Base-by-base conservation (phyloP, 2,797 vertebrate genomes). In the Peromyscus aztecus region DNA sequence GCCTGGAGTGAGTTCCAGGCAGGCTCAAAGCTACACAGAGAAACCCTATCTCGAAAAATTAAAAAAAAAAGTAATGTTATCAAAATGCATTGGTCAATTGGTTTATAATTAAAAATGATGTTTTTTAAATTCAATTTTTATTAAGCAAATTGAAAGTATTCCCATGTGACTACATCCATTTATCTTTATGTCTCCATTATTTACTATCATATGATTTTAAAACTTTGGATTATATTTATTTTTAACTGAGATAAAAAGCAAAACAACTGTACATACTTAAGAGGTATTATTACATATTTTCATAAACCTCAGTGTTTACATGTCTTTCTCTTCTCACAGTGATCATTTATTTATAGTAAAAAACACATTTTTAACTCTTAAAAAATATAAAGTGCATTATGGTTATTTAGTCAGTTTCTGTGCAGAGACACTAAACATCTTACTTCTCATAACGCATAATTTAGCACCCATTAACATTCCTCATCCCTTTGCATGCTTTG, bases 91-190 rank as follows among this genome's bases (percentile, higher is more conserved):
- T 29, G 61, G 52, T 94, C 21, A 34, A 43, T 92, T 63, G 59
- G 85, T 77, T 92, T 86, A 59, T 69, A 21, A 90, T 40, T 75
- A 91, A 2, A 76, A 86, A 80, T 73, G 0, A n/a, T 96, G 17
- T 21, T 82, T 4, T 31, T 78, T 2, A 94, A 92, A 71, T 82
- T 37, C 0, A 1, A 40, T 85, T 88, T 59, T 95, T 91, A 67
- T 73, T 8, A n/a, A 73, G 59, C 2, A 94, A 1, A 73, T 12
- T 91, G 65, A 7, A 93, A 57, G 71, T 89, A 4, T 49, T 40
- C 43, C 0, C 6, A 9, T 40, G 11, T 90, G 0, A 6, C 4
- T 63, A 8, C 46, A 5, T 92, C 63, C 11, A 59, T 69, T 55
- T 88, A 21, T 49, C 40, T 73, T 94, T 92, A n/a, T 46, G 8